Conservation (phyloP, 2,797 vertebrate species). For the Falco rusticolus region DNA sequence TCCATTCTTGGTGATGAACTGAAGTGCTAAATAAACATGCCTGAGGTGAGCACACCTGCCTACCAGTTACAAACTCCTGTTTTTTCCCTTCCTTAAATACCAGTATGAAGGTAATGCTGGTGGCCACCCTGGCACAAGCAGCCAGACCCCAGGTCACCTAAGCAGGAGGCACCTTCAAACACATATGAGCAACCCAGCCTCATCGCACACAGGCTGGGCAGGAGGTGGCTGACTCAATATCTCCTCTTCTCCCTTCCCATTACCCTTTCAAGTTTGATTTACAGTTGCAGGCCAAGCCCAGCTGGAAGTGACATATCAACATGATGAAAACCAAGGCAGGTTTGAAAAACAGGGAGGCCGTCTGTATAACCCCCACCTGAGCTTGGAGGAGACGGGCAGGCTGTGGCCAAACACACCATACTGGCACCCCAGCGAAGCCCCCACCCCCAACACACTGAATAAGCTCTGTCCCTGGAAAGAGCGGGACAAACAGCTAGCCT, state of each 20-base stretch:
- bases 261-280: background rate
- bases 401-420: fast-evolving
- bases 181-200: fast-evolving
- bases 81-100: background rate
- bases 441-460: fast-evolving
- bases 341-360: background rate
- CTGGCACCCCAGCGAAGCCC: background rate
- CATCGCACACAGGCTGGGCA: background rate
- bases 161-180: background rate
- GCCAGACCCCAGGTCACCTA: background rate
- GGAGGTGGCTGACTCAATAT: background rate
- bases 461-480: background rate
- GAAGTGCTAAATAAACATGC: background rate
- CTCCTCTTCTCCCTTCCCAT: background rate
- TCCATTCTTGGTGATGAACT: background rate
- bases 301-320: background rate
- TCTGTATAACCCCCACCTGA: background rate
- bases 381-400: fast-evolving
- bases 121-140: background rate
- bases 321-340: background rate
- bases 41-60: background rate
- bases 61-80: background rate
- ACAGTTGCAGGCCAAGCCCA: background rate
- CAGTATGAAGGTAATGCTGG: background rate
- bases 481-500: background rate